Conservation (phyloP, 2,113 vertebrate species). For the Cacatua alba region DNA sequence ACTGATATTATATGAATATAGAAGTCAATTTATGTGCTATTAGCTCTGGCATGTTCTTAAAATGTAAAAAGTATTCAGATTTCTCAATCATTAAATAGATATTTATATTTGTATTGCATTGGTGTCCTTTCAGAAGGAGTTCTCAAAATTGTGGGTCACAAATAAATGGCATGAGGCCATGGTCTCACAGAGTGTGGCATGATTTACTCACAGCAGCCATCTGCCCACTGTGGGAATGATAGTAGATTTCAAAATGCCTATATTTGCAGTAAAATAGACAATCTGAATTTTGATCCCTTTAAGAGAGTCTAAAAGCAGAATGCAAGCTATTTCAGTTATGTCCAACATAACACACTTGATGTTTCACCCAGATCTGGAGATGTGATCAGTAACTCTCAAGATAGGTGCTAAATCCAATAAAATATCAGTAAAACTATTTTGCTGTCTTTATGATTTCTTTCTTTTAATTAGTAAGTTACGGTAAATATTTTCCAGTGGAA, state of each 20-base stretch:
- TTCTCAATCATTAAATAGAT: neutral
- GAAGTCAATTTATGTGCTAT: neutral
- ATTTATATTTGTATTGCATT: neutral
- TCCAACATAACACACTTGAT: neutral
- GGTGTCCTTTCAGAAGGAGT: neutral
- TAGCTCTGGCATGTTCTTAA: neutral
- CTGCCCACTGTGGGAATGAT: neutral
- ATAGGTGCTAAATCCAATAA: neutral
- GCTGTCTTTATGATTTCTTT: neutral
- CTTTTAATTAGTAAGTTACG: neutral
- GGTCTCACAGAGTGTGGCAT: neutral
- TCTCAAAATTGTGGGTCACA: neutral
- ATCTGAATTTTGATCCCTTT: neutral
- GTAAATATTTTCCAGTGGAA: neutral
- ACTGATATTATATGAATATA: neutral
- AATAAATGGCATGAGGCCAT: neutral
- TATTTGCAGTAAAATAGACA: neutral
- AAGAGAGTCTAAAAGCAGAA: neutral
- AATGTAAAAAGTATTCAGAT: neutral
- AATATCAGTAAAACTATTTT: neutral
- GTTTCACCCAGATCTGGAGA: neutral
- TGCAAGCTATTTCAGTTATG: neutral
- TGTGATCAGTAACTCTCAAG: neutral
- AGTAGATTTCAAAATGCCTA: neutral
- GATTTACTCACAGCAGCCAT: neutral